Evolutionary conservation across 2,113 vertebrate species (phyloP), one percentile per base, ranked within the genome.

Genomic region (Poecilia latipinna): DNA sequence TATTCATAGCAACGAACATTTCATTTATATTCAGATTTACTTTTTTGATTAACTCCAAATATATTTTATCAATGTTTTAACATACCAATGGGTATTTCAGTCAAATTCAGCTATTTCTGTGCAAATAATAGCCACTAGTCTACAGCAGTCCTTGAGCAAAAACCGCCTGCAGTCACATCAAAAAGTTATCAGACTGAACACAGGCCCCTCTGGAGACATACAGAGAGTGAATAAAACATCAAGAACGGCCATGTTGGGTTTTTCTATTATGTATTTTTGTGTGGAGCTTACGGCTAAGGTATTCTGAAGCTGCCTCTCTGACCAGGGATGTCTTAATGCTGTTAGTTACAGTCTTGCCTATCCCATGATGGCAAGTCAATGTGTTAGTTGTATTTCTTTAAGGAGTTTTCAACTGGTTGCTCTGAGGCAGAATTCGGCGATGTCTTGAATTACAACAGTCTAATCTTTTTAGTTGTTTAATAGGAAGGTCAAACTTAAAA

Each of bases 101-200:
- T 33, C 3, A 29, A 5, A 48, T 37, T 69, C 33, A 60, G 39
- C 12, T 65, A 13, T n/a, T 12, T 4, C 42, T 15, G 1, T 44
- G 28, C 29, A 13, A 31, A 66, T 2, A 66, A 26, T 8, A 12
- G n/a, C 8, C 60, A 51, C 61, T 17, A 35, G n/a, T 62, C 68
- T 72, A 17, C 39, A 57, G 73, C 42, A 32, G 51, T 33, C 28
- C 57, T 76, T 63, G 61, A 66, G 61, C 29, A 71, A 42, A 70
- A 63, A 67, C n/a, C 28, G 39, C 63, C 48, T 44, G 22, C 29
- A 29, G 44, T 48, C 31, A 69, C 42, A 68, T 61, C 54, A 57
- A 70, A 12, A 71, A 37, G 54, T 62, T 65, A 67, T 62, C 68
- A 24, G 42, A 39, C 29, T 61, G 15, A 39, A 70, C 62, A 70